Base-by-base conservation (phyloP, 92 coral and sea anemone species). In the Zoanthus solanderi region DNA sequence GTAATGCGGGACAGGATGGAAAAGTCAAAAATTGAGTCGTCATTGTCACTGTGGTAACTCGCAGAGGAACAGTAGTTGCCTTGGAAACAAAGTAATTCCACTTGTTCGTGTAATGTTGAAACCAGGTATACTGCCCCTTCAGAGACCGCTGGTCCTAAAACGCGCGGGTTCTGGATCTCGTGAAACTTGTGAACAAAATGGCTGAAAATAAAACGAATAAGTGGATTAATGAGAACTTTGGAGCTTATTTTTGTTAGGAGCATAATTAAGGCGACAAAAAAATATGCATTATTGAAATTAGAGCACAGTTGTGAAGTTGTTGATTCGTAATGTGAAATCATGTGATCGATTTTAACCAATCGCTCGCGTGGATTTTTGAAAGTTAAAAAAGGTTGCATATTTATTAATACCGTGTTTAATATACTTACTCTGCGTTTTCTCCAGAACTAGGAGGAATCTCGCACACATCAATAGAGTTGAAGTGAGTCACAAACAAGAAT, bases 391-490 rank as follows among this genome's bases (percentile, higher is more conserved):
- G 42, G 42, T 37, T 37, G 66, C 66, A 5, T 4, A 14, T 4
- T 58, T 5, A 58, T 58, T 9, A 17, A 6, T 2, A 16, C 15
- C n/a, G n/a, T 5, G 10, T 7, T 2, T 23, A 1, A n/a, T 58
- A 17, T 52, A 83, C 95, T 92, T 92, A 97, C 98, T 92, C 87
- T 0, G 94, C 87, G 60, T 91, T 89, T 37, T 94, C 92, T 4
- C 96, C 86, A 7, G 87, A 65, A n/a, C 87, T 85, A 31, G 94
- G 75, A 10, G 99, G 98, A 45, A 97, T 92, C 77, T 97, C 96
- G 80, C 99, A 97, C 65, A 97, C 98, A 72, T 95, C 98, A 73
- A 97, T 91, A 56, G 99, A 97, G 80, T 97, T 95, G 95, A 95
- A 97, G 83, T 97, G 99, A 31, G 98, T 93, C 78, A 97, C 97